phyloP scores from a whole-genome alignment of 2,113 vertebrate genomes.

The Phaethon lepturus region DNA sequence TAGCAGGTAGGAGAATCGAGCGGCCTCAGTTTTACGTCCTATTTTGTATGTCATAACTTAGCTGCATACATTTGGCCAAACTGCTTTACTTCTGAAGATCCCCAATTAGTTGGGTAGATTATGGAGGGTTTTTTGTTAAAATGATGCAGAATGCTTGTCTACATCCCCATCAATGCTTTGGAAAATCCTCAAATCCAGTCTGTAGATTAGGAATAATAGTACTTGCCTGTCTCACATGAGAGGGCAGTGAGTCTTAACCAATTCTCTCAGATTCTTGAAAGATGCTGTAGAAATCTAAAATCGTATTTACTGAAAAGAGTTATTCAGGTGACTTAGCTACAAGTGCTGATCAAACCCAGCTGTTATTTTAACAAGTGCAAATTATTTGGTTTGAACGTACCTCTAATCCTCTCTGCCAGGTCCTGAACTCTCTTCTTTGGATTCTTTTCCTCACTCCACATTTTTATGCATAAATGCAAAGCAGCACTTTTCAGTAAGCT shows the following conservation, averaged over 20 bases:
- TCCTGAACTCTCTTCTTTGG: neutral
- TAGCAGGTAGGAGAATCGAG: neutral
- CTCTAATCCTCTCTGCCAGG: neutral
- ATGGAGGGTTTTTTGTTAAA: neutral
- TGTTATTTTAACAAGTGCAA: neutral
- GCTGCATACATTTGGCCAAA: neutral
- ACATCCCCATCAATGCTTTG: neutral
- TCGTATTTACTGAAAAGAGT: neutral
- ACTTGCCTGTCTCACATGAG: neutral
- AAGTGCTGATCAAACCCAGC: neutral
- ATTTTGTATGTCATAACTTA: neutral
- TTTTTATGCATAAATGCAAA: neutral
- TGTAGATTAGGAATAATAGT: neutral
- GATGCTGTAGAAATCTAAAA: neutral
- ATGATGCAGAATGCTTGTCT: neutral
- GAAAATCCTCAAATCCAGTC: neutral
- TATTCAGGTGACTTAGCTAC: neutral
- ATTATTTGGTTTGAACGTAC: neutral
- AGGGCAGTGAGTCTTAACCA: neutral
- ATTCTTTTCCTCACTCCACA: neutral
- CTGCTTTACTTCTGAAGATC: neutral
- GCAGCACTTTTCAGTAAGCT: neutral
- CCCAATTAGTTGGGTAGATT: neutral
- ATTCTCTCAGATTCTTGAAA: slow-evolving; percentile 13
- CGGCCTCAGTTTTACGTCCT: neutral